Evolutionary conservation across 1,140 invertebrate genomes (phyloP), one percentile per base, ranked within the genome.

Genomic region (Neodiprion fabricii): DNA sequence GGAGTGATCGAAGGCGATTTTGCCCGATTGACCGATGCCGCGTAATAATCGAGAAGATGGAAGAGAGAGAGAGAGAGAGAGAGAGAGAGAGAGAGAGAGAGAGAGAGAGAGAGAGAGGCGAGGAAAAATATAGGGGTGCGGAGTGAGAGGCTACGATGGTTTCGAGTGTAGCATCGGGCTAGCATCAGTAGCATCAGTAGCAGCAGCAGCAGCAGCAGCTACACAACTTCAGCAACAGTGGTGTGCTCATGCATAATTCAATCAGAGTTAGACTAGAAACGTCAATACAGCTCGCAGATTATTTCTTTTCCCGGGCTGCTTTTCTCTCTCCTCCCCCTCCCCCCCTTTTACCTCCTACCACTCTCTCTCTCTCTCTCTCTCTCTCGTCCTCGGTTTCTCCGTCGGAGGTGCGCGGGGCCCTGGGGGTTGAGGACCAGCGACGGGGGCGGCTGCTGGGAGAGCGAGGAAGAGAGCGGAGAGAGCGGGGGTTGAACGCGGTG

Each of bases 251-350:
- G 87, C 87, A 88, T 88, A 88, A 89, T 89, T 89, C 87, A 87
- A 89, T 89, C 87, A 88, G 86, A 89, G 87, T 88, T 87, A 88
- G 87, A 89, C 87, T 88, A 88, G 86, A 89, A 89, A 89, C 87
- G 87, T 88, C 87, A 88, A 89, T 88, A 89, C 87, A 89, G 87
- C 86, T 88, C 87, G 86, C 86, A 88, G 87, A 89, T 88, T 89
- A 87, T 89, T 89, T 89, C 85, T 89, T 89, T 89, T 88, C 87
- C 87, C 87, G 86, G 86, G 86, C 86, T 84, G 84, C 84, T 85
- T 79, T 78, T 79, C 81, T 82, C 81, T 85, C 81, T 80, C 83
- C 77, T 79, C 77, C 77, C 72, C 48, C 14, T 21, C 21, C 11
- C 9, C 12, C 23, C 23, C 12, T 8, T 21, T 14, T 70, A 2